phyloP scores from a whole-genome alignment of 92 coral and sea anemone genomes.

The Siderastrea siderea region DNA sequence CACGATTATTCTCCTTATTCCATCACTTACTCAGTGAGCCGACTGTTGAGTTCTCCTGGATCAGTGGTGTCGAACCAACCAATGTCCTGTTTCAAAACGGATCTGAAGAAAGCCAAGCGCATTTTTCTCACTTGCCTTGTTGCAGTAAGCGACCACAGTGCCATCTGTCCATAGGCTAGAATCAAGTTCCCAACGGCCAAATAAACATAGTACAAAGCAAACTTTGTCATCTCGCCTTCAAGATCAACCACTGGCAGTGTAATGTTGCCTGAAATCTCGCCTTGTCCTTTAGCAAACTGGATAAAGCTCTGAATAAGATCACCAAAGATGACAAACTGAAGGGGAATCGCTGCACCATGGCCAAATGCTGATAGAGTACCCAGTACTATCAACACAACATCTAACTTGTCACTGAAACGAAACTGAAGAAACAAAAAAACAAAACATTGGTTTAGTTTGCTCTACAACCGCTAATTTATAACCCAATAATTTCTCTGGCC shows the following conservation, averaged over 20 bases:
- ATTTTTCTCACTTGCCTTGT: slow-evolving; percentile 88
- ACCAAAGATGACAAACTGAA: slow-evolving; percentile 96
- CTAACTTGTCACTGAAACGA: slow-evolving; percentile 78
- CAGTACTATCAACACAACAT: slow-evolving; percentile 75
- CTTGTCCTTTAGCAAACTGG: slow-evolving; percentile 25
- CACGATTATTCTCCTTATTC: no score
- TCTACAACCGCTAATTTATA: no score
- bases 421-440: slow-evolving; percentile 64
- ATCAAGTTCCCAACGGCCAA: slow-evolving; percentile 79
- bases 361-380: slow-evolving; percentile 84
- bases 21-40: slow-evolving; percentile 92
- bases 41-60: slow-evolving; percentile 90
- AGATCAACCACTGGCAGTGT: slow-evolving; percentile 35
- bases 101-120: slow-evolving; percentile 82
- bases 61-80: slow-evolving; percentile 98
- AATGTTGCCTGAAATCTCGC: neutral
- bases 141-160: slow-evolving; percentile 84
- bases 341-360: slow-evolving; percentile 92
- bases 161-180: slow-evolving; percentile 83
- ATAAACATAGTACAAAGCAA: slow-evolving; percentile 88
- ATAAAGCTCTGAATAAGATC: slow-evolving; percentile 80
- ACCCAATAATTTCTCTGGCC: no score
- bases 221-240: slow-evolving; percentile 74
- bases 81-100: slow-evolving; percentile 93
- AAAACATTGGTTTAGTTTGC: no score